Evolutionary conservation across 2,888 invertebrate genomes (phyloP), one percentile per base, ranked within the genome.

Genomic region (Amitus sp.): DNA sequence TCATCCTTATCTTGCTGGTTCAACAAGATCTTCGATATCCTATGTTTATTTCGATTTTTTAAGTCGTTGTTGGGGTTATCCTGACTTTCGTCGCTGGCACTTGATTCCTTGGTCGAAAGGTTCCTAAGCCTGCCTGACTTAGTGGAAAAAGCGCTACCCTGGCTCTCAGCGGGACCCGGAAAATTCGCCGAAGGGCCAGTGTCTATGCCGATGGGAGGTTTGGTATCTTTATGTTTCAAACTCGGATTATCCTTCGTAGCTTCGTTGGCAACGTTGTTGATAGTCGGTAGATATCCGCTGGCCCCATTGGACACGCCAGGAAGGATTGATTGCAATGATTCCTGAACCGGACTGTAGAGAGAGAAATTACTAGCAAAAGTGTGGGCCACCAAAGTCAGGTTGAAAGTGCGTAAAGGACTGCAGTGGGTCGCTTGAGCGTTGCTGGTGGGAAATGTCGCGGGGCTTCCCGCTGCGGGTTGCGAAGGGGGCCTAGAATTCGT

Each of bases 1-100:
- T 87, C 87, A 48, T 88, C 87, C 43, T 86, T 86, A 69, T 90
- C 90, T 52, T 87, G 87, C 74, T 89, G 88, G 74, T 89, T 89
- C 66, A 91, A 83, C 76, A 91, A 79, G 60, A 86, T 86, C 72
- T 87, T 87, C 66, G 88, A 78, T 77, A 88, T 87, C 71, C 83
- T 82, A 69, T 85, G 79, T 66, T 85, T 84, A 66, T 84, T 85
- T 59, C 83, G 83, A 54, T 74, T 80, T 65, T 83, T 82, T 34
- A 70, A 67, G 5, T 72, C 73, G 71, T 74, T 47, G 74, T 72
- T 52, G 18, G 49, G 19, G 34, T 58, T 64, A 18, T 61, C 66
- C 47, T 63, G 63, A 55, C 68, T 71, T 17, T 69, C 69, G 27
- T 72, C 67, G 43, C 62, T 71, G 48, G 72, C 72, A 66, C 74